A percentile compares a stretch with the other conserved stretches of the same genome.
Conservation (phyloP, 2,888 invertebrate species). For the Hyposoter didymator region DNA sequence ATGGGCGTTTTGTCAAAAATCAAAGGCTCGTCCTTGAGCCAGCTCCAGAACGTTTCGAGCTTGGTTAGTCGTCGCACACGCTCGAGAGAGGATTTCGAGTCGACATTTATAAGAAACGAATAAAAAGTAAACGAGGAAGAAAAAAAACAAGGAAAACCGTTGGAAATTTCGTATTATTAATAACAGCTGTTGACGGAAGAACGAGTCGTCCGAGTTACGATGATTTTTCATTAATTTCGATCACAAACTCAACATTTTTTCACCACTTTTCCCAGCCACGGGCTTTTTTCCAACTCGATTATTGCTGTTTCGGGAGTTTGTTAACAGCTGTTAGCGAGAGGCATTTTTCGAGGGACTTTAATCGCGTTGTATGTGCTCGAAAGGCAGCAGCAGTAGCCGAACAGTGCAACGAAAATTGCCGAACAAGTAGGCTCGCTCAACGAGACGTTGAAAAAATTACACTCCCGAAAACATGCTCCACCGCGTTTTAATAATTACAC, state of each 20-base stretch:
- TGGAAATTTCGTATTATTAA: not conserved
- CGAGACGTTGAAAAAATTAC: not conserved
- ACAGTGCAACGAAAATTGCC: conserved; percentile 22
- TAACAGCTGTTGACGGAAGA: conserved; percentile 35
- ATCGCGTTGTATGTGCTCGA: conserved; percentile 1
- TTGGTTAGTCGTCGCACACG: not conserved
- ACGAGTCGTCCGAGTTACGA: not conserved
- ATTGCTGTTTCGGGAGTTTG: conserved; percentile 13
- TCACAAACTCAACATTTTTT: not conserved
- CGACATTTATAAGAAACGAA: not conserved
- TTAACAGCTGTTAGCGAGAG: conserved; percentile 57
- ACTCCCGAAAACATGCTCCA: not conserved
- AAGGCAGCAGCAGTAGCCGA: not conserved
- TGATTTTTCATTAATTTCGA: not conserved
- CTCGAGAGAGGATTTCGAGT: not conserved
- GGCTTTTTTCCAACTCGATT: not conserved
- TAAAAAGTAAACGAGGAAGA: not conserved
- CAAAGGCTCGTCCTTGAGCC: conserved; percentile 28
- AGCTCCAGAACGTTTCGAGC: conserved; percentile 4
- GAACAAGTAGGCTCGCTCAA: not conserved
- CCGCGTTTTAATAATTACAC: not conserved
- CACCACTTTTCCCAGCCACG: not conserved
- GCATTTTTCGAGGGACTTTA: not conserved
- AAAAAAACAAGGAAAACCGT: not conserved
- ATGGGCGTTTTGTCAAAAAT: not conserved